Conservation (phyloP, 2,113 vertebrate species). For the Leptocoma aspasia region DNA sequence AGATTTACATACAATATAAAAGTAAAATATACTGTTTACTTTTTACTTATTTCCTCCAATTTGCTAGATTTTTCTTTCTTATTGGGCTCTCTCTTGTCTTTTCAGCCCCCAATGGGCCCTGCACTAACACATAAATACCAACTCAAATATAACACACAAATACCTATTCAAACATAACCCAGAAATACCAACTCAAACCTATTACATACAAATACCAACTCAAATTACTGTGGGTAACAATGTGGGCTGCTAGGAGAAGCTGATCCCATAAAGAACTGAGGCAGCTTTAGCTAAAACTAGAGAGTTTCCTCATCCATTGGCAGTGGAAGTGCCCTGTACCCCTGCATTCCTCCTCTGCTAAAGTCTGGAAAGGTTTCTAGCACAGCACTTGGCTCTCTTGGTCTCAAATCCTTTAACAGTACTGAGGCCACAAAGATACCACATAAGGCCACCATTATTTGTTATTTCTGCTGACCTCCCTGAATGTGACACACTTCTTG, state of each 20-base stretch:
- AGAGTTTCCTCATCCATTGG: neutral
- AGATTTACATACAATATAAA: neutral
- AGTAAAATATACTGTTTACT: neutral
- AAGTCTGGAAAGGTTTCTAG: neutral
- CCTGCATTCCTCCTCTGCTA: neutral
- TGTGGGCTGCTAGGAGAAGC: neutral
- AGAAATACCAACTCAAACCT: neutral
- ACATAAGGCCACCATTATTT: fast-evolving
- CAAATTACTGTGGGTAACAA: neutral
- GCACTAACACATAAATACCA: neutral
- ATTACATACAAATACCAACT: neutral
- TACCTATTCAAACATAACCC: neutral
- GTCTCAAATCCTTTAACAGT: neutral
- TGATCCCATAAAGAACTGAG: neutral
- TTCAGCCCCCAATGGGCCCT: neutral
- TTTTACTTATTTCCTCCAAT: neutral
- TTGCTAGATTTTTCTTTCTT: neutral
- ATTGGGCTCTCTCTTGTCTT: neutral
- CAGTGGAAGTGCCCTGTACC: neutral
- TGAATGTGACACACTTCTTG: neutral
- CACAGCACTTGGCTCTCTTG: neutral
- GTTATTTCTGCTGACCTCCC: neutral
- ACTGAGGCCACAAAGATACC: neutral
- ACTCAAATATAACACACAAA: neutral
- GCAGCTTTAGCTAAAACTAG: neutral